Evolutionary conservation across 1,140 invertebrate genomes (phyloP).

Genomic region (Caenorhabditis latens): DNA sequence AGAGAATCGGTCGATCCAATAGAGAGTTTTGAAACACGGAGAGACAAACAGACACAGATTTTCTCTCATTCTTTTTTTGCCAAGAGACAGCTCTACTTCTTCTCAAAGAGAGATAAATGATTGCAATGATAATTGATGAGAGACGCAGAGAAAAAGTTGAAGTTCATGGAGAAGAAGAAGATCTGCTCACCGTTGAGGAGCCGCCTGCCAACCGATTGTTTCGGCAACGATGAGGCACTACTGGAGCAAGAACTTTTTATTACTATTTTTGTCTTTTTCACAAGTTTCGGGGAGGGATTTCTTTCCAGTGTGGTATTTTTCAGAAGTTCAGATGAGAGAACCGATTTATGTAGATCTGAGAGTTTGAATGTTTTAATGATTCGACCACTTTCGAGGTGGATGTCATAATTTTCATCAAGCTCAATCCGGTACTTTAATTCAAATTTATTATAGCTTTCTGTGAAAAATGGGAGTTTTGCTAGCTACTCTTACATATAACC

Average conservation of each 20-base stretch:
- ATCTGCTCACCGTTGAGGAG: conserved; percentile 17
- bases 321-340: no score
- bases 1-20: neutral
- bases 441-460: no score
- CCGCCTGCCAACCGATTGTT: conserved; percentile 34
- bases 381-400: no score
- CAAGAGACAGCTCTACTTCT: neutral
- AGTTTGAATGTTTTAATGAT: no score
- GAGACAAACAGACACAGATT: neutral
- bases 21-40: neutral
- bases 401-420: no score
- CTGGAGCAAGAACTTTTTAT: neutral
- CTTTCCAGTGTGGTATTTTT: no score
- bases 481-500: no score
- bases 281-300: no score
- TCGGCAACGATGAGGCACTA: neutral
- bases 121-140: neutral
- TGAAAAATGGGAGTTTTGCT: no score
- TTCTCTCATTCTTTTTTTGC: neutral
- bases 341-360: no score
- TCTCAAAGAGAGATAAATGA: neutral
- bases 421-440: no score
- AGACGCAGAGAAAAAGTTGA: conserved; percentile 42
- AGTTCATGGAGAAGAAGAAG: conserved; percentile 28
- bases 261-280: neutral